phyloP scores from a whole-genome alignment of 2,888 invertebrate species.

The Mesorhabditis spiculigera region DNA sequence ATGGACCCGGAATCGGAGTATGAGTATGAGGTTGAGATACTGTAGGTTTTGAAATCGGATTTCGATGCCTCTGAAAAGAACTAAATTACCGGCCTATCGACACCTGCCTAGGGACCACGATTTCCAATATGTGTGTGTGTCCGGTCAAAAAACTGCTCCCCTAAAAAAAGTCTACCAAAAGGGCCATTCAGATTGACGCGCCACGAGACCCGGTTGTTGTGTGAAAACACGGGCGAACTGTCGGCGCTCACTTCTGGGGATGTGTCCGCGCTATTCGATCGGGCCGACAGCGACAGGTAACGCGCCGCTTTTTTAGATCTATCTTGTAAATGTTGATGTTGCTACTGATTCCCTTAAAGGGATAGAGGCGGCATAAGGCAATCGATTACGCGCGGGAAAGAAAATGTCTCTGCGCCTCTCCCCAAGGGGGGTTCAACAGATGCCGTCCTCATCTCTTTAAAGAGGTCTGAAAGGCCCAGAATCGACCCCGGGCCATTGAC shows the following conservation, averaged over 20 bases:
- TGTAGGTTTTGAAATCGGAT: slow-evolving; percentile 1
- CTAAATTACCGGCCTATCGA: background rate
- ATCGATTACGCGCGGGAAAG: no score
- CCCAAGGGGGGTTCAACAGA: no score
- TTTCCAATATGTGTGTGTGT: background rate
- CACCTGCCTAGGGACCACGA: background rate
- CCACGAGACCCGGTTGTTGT: slow-evolving; percentile 38
- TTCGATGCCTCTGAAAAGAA: background rate
- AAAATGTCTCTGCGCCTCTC: no score
- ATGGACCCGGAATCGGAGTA: slow-evolving; percentile 1
- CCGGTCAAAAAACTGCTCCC: background rate
- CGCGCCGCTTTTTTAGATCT: no score
- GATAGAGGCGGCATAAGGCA: no score
- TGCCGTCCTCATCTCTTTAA: no score
- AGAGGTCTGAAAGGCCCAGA: no score
- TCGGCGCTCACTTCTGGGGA: slow-evolving; percentile 31
- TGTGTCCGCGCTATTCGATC: slow-evolving; percentile 35
- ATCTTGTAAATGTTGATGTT: no score
- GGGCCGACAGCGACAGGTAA: slow-evolving; percentile 10
- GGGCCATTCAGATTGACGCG: slow-evolving; percentile 30
- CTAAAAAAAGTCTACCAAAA: background rate
- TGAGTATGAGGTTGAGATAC: background rate
- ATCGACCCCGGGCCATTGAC: no score
- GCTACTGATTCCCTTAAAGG: no score
- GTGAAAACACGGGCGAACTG: slow-evolving; percentile 39